These are phyloP conservation scores for Coturnix japonica DNA, from an alignment of 2,113 vertebrate genomes.

Conservation along the genomic window DNA sequence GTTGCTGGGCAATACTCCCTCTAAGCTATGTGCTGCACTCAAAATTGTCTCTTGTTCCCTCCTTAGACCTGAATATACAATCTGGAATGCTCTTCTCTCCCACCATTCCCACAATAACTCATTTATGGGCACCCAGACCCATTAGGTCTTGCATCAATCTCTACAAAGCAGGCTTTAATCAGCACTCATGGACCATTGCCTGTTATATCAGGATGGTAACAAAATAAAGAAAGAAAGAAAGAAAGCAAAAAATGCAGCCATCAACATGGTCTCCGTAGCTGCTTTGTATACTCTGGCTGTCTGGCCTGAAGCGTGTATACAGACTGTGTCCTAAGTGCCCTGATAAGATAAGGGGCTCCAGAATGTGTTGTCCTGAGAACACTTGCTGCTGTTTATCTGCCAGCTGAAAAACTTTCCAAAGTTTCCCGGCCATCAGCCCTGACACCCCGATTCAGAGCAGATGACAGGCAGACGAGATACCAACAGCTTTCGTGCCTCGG, in stretches of 20 bases:
- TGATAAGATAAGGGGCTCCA: slow-evolving; percentile 73
- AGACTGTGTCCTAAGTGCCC: slow-evolving; percentile 66
- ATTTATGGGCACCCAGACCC: not conserved
- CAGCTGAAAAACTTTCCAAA: slow-evolving; percentile 70
- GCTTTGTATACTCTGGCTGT: not conserved
- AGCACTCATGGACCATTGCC: not conserved
- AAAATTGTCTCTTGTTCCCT: not conserved
- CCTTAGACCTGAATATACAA: not conserved
- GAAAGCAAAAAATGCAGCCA: not conserved
- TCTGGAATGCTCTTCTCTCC: not conserved
- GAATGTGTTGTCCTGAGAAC: slow-evolving; percentile 75
- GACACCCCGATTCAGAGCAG: slow-evolving; percentile 70
- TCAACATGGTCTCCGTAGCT: not conserved
- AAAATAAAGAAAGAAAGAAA: not conserved
- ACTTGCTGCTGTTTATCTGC: slow-evolving; percentile 67
- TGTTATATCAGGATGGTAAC: not conserved
- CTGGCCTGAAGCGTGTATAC: slow-evolving; percentile 55
- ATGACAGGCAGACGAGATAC: slow-evolving; percentile 67
- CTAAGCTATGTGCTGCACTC: not conserved
- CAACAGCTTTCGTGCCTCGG: slow-evolving; percentile 51
- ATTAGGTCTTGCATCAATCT: not conserved
- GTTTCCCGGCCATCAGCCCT: slow-evolving; percentile 56
- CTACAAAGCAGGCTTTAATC: slow-evolving; percentile 6
- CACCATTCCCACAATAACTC: not conserved
- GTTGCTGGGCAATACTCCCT: not conserved